phyloP scores from a whole-genome alignment of 2,888 invertebrate species.

The Drosophila mettleri region DNA sequence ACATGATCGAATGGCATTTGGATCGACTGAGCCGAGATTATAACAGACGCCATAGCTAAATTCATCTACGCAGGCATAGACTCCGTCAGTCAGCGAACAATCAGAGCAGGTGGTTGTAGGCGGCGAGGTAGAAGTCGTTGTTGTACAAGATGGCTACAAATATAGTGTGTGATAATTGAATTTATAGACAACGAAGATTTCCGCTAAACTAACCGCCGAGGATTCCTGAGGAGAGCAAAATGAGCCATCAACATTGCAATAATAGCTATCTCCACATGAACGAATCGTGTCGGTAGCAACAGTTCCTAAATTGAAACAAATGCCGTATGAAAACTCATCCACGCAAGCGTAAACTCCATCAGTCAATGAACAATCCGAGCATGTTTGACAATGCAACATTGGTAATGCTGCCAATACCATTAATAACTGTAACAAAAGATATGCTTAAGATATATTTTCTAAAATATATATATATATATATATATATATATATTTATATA shows the following conservation, averaged over 20 bases:
- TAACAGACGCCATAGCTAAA: slow-evolving; percentile 55
- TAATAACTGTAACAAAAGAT: slow-evolving; percentile 15
- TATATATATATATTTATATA: too few relatives aligned
- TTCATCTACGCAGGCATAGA: slow-evolving; percentile 60
- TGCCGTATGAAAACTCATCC: slow-evolving; percentile 51
- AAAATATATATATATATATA: neutral
- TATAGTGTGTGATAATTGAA: neutral
- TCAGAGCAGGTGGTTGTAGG: slow-evolving; percentile 34
- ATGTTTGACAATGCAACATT: slow-evolving; percentile 21
- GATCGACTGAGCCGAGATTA: neutral
- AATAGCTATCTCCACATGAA: slow-evolving; percentile 34
- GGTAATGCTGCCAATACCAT: slow-evolving; percentile 4
- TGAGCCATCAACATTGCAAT: slow-evolving; percentile 38
- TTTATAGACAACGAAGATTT: neutral
- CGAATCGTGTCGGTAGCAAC: slow-evolving; percentile 16
- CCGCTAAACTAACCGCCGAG: slow-evolving; percentile 32
- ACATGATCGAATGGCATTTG: slow-evolving; percentile 31
- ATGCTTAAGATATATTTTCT: neutral
- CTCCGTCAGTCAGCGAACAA: slow-evolving; percentile 39
- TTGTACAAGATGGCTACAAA: slow-evolving; percentile 44
- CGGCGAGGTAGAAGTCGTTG: slow-evolving; percentile 4
- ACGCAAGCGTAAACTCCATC: slow-evolving; percentile 50
- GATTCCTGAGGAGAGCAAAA: slow-evolving; percentile 45
- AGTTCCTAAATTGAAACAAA: slow-evolving; percentile 33
- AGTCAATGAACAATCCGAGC: slow-evolving; percentile 51